These are phyloP conservation scores for Chamaetylas fuelleborni DNA, from an alignment of 2,113 vertebrate species.

Conservation along the genomic window DNA sequence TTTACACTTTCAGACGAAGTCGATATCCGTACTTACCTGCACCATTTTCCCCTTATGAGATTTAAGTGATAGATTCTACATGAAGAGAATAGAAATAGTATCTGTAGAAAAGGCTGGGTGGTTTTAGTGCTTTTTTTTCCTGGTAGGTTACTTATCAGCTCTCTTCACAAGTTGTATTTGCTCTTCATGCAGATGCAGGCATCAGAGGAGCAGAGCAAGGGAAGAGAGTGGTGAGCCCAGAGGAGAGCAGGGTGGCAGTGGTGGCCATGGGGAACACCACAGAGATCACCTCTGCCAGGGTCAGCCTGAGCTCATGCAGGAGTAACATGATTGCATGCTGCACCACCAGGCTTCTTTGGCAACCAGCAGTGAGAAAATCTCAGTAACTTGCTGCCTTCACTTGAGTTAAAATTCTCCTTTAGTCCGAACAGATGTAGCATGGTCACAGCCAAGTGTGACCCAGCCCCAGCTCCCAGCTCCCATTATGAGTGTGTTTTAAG, in stretches of 20 bases:
- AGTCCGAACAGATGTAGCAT: background rate
- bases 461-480: background rate
- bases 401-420: background rate
- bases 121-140: background rate
- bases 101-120: background rate
- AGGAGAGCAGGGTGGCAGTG: background rate
- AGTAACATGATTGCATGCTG: too few relatives aligned
- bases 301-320: background rate
- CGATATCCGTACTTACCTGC: background rate
- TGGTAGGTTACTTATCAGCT: background rate
- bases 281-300: background rate
- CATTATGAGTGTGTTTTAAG: background rate
- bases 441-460: background rate
- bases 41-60: background rate
- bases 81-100: background rate
- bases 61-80: background rate
- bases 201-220: background rate
- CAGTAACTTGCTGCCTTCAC: background rate
- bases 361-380: background rate
- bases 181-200: background rate
- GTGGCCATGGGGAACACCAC: background rate
- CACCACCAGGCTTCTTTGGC: background rate
- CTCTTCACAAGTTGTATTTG: background rate
- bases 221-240: background rate
- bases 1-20: background rate